These are phyloP conservation scores for Micromesistius poutassou DNA, from an alignment of 2,797 vertebrate species.

Conservation along the genomic window DNA sequence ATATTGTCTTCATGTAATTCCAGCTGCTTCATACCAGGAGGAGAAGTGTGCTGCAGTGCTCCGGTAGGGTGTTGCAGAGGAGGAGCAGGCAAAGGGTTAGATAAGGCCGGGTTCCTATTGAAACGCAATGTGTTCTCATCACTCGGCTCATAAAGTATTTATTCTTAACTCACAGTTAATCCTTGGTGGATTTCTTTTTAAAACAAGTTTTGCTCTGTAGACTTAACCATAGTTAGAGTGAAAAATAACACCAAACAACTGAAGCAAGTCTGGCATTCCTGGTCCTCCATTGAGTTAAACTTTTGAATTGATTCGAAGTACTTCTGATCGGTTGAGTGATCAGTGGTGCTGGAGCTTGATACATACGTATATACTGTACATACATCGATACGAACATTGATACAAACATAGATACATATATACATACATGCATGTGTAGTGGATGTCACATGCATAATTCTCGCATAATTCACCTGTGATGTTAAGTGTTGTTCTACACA, in stretches of 20 bases:
- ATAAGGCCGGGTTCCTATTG: not conserved
- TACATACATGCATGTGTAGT: too few species aligned
- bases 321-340: too few species aligned
- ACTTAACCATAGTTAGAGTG: not conserved
- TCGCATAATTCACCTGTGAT: too few species aligned
- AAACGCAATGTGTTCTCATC: not conserved
- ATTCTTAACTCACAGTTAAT: not conserved
- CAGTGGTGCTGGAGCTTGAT: not conserved
- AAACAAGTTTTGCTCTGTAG: not conserved
- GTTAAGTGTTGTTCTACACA: too few species aligned
- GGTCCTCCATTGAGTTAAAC: too few species aligned
- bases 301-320: too few species aligned
- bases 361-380: not conserved
- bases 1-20: not conserved
- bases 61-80: not conserved
- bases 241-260: not conserved
- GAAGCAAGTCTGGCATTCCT: too few species aligned
- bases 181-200: not conserved
- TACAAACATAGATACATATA: slow-evolving; percentile 7
- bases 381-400: slow-evolving; percentile 11
- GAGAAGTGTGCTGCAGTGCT: too few species aligned
- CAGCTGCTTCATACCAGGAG: not conserved
- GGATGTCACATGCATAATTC: too few species aligned
- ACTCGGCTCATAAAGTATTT: not conserved
- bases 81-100: not conserved